phyloP scores from a whole-genome alignment of 1,140 invertebrate species.

The Diorhabda sublineata region DNA sequence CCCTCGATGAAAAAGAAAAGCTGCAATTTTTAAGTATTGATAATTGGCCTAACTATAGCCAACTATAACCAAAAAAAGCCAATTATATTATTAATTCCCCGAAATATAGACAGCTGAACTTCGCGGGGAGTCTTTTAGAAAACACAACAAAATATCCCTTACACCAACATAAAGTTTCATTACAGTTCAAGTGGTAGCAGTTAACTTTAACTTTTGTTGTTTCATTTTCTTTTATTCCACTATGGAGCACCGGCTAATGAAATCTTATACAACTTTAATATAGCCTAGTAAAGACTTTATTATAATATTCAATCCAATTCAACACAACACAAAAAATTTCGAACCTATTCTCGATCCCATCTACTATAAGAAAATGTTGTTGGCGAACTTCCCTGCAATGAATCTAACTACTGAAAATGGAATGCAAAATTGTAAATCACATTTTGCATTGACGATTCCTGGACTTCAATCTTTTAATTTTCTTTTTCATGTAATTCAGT shows the following conservation, averaged over 20 bases:
- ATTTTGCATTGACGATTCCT: no score
- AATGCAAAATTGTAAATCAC: no score
- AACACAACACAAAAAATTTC: no score
- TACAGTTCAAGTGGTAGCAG: slow-evolving; percentile 8
- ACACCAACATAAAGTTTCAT: slow-evolving; percentile 12
- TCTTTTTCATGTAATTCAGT: no score
- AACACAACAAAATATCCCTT: neutral
- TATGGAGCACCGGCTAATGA: slow-evolving; percentile 15
- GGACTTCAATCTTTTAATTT: no score
- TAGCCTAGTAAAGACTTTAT: neutral
- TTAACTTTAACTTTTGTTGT: slow-evolving; percentile 21
- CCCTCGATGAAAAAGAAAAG: no score
- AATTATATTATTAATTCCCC: slow-evolving; percentile 11
- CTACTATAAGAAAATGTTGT: no score
- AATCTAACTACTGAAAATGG: no score
- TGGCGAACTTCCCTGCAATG: no score
- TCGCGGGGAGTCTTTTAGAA: slow-evolving; percentile 5
- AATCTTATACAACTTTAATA: slow-evolving; percentile 16
- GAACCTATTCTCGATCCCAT: no score
- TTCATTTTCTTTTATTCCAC: slow-evolving; percentile 13
- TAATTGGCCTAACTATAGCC: slow-evolving; percentile 10
- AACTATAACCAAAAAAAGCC: no score
- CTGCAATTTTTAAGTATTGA: neutral
- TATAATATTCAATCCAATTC: no score
- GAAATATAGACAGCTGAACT: slow-evolving; percentile 13